Base-by-base conservation (phyloP, 1,140 invertebrate genomes). In the Cyclargus thomasi region DNA sequence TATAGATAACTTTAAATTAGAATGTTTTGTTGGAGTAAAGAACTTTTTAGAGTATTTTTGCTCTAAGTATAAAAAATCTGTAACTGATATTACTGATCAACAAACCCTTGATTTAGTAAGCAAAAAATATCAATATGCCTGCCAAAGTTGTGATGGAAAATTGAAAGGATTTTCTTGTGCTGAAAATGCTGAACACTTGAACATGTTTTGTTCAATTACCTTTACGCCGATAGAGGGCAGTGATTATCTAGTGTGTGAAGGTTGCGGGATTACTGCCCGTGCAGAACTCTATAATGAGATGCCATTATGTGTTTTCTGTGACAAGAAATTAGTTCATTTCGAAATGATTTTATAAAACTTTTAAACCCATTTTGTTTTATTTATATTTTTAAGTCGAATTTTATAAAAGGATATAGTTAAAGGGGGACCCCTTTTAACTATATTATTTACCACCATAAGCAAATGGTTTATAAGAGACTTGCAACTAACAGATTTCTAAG, bases 291-390 rank as follows among this genome's bases (percentile, higher is more conserved):
- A 67, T 57, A 10, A 67, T 35, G 59, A 75, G 10, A 76, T 80
- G 22, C 80, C 79, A 18, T 69, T 69, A 23, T 89, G 86, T 78
- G 64, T 83, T 0, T 83, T 83, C 67, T 89, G 86, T 81, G 86
- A 89, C 80, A 68, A 74, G 63, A 72, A 79, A 77, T 83, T 87
- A 67, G 65, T 65, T 64, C 69, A 62, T 72, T 69, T 47, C 68
- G 47, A 63, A 10, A 70, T 68, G 64, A 59, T 70, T 62, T 70
- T 63, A 67, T 77, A 65, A 74, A 68, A 20, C 11, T 59, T 59
- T 18, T 11, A 59, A 21, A 11, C 5, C 39, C 14, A 14, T 47
- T 2, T 47, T 47, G 14, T 47, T 47, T 8, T 47, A 47, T 47
- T 47, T 47, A 2, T 47, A 14, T 39, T 39, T 7, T 11, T 14